Base-by-base conservation (phyloP, 1,140 invertebrate genomes). In the Andricus grossulariae region DNA sequence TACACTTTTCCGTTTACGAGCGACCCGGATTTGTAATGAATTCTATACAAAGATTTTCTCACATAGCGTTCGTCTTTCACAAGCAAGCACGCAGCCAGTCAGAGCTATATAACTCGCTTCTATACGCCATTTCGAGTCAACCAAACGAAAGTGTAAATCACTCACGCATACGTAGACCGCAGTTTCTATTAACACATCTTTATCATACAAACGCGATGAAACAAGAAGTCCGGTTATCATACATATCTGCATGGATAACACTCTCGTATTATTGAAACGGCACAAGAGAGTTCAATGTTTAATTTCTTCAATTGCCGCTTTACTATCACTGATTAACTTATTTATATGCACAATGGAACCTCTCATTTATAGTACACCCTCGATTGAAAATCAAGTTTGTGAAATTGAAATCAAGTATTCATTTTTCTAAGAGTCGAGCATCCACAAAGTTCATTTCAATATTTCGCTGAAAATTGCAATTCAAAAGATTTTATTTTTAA, bases 1-100 rank as follows among this genome's bases (percentile, higher is more conserved):
- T 84, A 84, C 80, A 82, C 66, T 78, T 60, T 83, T 77, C 72
- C 52, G 80, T 77, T 60, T 74, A 80, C 78, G 80, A 79, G 82
- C 72, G 71, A 73, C 32, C 80, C 81, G 54, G 75, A 82, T 66
- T 79, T 84, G 78, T 79, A 72, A 80, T 83, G 79, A 78, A 86
- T 82, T 85, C 80, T 88, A 84, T 88, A 88, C 87, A 87, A 79
- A 83, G 83, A 83, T 83, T 80, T 76, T 82, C 52, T 82, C 79
- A 72, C 76, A 71, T 74, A 74, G 80, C 76, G 78, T 77, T 60
- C 71, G 80, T 84, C 79, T 78, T 74, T 83, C 76, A 79, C 77
- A 83, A 81, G 80, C 60, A 74, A 57, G 73, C 78, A 76, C 73
- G 80, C 66, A 52, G 60, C 75, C 52, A 32, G 54, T 19, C 72